Evolutionary conservation across 2,113 vertebrate species (phyloP), one percentile per base, ranked within the genome.

Genomic region (Gorsachius goisagi): DNA sequence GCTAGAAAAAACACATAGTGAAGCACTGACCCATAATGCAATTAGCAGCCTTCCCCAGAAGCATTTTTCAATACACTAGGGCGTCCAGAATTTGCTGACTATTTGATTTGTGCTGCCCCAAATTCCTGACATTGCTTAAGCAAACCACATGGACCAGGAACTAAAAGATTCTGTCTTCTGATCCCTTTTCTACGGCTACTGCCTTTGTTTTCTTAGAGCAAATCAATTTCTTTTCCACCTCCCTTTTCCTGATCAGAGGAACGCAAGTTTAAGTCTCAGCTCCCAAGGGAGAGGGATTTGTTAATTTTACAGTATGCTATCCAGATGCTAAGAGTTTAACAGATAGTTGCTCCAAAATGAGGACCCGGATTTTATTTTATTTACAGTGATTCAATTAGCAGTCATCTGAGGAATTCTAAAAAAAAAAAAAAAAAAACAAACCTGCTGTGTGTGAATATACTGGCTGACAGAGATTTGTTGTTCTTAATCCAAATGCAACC

Each of bases 11-110:
- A 39, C 81, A 88, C 89, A 32, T 55, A 53, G 68, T 62, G 72
- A 92, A 85, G 92, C 74, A 71, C 59, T 95, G 91, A 95, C 71
- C 93, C 85, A 1, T 56, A 24, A 73, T 49, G 74, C 77, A 85
- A 92, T 94, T 73, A 91, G 23, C 81, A 83, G 63, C 71, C 62
- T 88, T 85, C 94, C 89, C 77, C 75, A 91, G 77, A 85, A 88
- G 72, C 58, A 19, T 89, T 91, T 95, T 89, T 89, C 91, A 94
- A 44, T 83, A 92, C 89, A 71, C 85, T 26, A 64, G 84, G 86
- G 84, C 74, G 85, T 69, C 45, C 87, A 88, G 49, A 93, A 89
- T 92, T 89, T 92, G 91, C 89, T 97, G 93, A 94, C 75, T 66
- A 7, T 60, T 91, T 94, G 62, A 91, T 93, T 94, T 10, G 11